A percentile compares a stretch with the other conserved stretches of the same genome.
Conservation (phyloP, 2,113 vertebrate genomes). For the Lepus europaeus region DNA sequence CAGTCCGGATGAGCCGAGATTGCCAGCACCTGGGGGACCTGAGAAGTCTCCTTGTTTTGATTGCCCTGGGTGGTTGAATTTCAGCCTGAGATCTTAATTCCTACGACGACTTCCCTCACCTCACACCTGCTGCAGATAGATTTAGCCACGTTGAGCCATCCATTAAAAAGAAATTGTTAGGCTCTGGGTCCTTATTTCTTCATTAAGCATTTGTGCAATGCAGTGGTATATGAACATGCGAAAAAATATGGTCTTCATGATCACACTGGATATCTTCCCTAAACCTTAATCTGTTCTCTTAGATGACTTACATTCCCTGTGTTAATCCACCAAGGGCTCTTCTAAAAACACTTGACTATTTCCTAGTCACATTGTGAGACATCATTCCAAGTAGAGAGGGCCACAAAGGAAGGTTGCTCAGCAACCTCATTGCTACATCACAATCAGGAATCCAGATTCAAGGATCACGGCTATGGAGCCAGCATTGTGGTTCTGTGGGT, state of each 20-base stretch:
- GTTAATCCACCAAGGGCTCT: background rate
- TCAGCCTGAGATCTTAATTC: conserved; percentile 51
- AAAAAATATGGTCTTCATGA: background rate
- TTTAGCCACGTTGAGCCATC: background rate
- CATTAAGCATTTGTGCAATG: background rate
- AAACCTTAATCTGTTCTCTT: background rate
- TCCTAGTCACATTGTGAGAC: background rate
- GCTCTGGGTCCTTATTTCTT: background rate
- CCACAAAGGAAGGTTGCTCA: background rate
- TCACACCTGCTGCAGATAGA: background rate
- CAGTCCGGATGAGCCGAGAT: conserved; percentile 54
- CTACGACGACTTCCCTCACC: background rate
- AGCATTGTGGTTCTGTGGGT: no score
- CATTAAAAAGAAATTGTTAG: background rate
- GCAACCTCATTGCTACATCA: background rate
- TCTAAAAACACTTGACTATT: background rate
- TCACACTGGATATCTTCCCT: background rate
- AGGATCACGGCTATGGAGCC: background rate
- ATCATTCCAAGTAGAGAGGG: background rate
- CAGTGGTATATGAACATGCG: background rate
- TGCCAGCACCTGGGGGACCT: conserved; percentile 45
- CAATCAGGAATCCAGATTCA: background rate
- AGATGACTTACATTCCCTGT: background rate
- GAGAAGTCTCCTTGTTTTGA: background rate
- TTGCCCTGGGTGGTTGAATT: conserved; percentile 24